phyloP scores from a whole-genome alignment of 2,888 invertebrate genomes.

The Sarcophaga subvicina region DNA sequence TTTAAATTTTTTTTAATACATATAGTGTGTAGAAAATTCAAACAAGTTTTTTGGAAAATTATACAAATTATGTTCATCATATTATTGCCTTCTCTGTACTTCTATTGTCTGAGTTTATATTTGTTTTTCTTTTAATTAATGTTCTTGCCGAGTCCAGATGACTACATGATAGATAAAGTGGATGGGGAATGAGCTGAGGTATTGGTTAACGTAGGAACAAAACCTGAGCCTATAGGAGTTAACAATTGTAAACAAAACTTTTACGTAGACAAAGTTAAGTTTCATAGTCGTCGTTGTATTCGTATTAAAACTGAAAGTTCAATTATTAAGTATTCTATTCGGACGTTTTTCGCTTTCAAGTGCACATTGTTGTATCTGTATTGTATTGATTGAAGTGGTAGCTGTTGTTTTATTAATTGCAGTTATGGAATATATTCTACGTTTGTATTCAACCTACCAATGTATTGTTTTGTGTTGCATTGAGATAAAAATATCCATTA shows the following conservation, averaged over 20 bases:
- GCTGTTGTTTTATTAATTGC: conserved; percentile 30
- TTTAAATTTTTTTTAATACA: too few species aligned
- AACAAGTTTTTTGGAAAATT: too few species aligned
- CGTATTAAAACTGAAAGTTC: conserved; percentile 26
- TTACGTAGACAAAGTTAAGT: conserved; percentile 20
- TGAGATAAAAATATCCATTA: conserved; percentile 6
- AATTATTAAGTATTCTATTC: not conserved
- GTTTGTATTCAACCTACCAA: conserved; percentile 1
- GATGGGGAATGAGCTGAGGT: too few species aligned
- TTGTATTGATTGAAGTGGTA: not conserved
- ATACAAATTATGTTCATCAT: too few species aligned
- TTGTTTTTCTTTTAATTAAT: not conserved
- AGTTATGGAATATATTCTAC: conserved; percentile 18
- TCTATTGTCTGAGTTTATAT: not conserved
- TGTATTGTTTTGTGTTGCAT: not conserved
- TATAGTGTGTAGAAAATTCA: too few species aligned
- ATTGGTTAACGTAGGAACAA: not conserved
- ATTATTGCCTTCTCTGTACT: not conserved
- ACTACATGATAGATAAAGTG: not conserved
- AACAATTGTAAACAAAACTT: conserved; percentile 19
- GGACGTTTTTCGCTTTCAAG: not conserved
- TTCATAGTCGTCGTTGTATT: conserved; percentile 8
- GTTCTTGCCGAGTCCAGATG: not conserved
- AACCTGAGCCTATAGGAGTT: not conserved
- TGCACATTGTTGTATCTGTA: conserved; percentile 16